Evolutionary conservation across 2,888 invertebrate genomes (phyloP), one percentile per base, ranked within the genome.

Genomic region (Chymomyza procnemis): DNA sequence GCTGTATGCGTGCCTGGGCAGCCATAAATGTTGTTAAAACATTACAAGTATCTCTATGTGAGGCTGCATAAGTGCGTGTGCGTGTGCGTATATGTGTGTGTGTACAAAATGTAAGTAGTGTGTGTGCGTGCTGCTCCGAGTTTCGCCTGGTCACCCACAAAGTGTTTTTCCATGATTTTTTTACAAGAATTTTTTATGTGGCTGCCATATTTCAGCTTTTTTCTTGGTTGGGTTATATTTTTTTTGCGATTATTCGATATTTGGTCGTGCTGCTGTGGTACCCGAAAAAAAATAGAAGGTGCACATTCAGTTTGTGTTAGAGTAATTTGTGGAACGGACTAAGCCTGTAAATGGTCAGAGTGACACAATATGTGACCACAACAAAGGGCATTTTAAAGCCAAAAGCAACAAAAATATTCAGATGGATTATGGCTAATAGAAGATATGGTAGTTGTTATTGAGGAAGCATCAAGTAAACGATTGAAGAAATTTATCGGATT

Each of bases 1-100:
- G 60, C 47, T 58, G 26, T 58, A 46, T 62, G 62, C 65, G 63
- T 63, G 57, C 63, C 19, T 57, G 16, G 63, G 56, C 57, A 54
- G 63, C 54, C 64, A 67, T 67, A 68, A 68, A 68, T 60, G 69
- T 65, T 54, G 61, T 48, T 65, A 59, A 55, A 34, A 58, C 65
- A 65, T 63, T 66, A 66, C 62, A 66, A 59, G 56, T 54, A 54
- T 21, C 50, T 50, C 50, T 50, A 50, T 50, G 19, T 50, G 34
- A 41, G 34, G 34, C 34, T 12, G 16, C 16, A n/a, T 19, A 19
- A 54, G n/a, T 41, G 21, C 30, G 55, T 22, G 26, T 41, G 63
- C 18, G 12, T 54, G n/a, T 34, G 56, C 22, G 14, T 30, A 16
- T 34, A 34, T 16, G 48, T 50, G 4, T 50, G 19, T 1, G 50